A percentile compares a stretch with the other conserved stretches of the same genome.
Conservation (phyloP, 1,140 invertebrate species). For the Hyposmocoma kahamanoa region DNA sequence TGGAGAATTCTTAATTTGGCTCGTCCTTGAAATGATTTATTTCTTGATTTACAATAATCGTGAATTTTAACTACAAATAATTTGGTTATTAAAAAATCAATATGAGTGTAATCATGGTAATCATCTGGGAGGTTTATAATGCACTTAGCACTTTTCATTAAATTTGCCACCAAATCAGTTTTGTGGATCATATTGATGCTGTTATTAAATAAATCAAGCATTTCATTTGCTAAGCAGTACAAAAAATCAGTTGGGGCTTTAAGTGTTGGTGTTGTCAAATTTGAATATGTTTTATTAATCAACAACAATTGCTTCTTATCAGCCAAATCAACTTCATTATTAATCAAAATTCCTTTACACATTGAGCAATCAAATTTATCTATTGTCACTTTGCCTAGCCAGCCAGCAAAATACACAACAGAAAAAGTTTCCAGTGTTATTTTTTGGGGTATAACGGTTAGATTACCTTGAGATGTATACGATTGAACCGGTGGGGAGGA, state of each 20-base stretch:
- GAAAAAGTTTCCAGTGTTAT: constrained; percentile 9
- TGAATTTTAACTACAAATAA: constrained; percentile 5
- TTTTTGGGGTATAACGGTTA: no score
- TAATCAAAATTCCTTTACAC: constrained; percentile 5
- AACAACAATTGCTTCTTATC: constrained; percentile 9
- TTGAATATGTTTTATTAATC: constrained; percentile 9
- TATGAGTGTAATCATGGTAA: constrained; percentile 6
- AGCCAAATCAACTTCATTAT: constrained; percentile 7
- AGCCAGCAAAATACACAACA: constrained; percentile 14
- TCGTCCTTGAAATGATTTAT: neutral
- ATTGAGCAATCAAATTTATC: constrained; percentile 8
- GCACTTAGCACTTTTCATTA: neutral
- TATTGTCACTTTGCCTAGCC: constrained; percentile 8
- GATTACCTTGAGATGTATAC: neutral
- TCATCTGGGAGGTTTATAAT: neutral
- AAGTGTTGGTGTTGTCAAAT: constrained; percentile 2
- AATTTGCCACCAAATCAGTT: neutral
- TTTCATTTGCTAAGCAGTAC: neutral
- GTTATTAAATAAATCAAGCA: constrained; percentile 1
- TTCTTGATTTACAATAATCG: constrained; percentile 5
- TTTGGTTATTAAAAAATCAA: constrained; percentile 5
- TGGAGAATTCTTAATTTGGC: constrained; percentile 3
- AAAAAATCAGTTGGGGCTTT: constrained; percentile 8
- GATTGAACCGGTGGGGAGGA: neutral
- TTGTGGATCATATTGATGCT: constrained; percentile 1